Evolutionary conservation across 2,797 vertebrate genomes (phyloP), one percentile per base, ranked within the genome.

Genomic region (Pseudopleuronectes americanus): DNA sequence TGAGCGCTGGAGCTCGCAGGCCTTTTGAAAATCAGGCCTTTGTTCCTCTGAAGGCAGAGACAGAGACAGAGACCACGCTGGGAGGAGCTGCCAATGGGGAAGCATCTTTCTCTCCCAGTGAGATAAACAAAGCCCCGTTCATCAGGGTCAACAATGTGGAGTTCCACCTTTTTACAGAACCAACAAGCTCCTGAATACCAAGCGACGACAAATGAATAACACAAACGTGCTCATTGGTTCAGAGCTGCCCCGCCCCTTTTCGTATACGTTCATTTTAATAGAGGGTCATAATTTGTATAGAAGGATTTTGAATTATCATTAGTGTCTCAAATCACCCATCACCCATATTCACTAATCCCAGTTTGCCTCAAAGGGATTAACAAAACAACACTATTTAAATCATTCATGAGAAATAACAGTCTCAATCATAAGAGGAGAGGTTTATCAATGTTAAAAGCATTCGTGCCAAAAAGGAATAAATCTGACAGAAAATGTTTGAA

Each of bases 21-120:
- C 65, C 57, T 87, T 71, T 16, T 68, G 54, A 85, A 52, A 88
- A 79, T 71, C 60, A 24, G 26, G 28, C 62, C 77, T 91, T 90
- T 90, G 77, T 90, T 87, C 57, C 51, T 71, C 38, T 83, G 59
- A 31, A 51, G 67, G 68, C 49, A 64, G 51, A 68, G 73, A 57
- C 23, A 45, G 41, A 76, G 70, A 81, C 60, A n/a, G 64, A 67
- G 49, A 61, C 52, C 84, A 67, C 22, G 80, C 85, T 86, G 81
- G 19, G 81, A 82, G 64, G 65, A 76, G 74, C 71, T 59, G 75
- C 71, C 71, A 68, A 57, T 9, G 4, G 43, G 43, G 19, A 70
- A 80, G 69, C 77, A 84, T 82, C 68, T 77, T 81, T 85, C 38
- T 68, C 57, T 78, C 73, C 26, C 57, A 61, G 57, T 51, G 62